These are phyloP conservation scores for Dryas iulia DNA, from an alignment of 1,140 invertebrate species.

Conservation along the genomic window DNA sequence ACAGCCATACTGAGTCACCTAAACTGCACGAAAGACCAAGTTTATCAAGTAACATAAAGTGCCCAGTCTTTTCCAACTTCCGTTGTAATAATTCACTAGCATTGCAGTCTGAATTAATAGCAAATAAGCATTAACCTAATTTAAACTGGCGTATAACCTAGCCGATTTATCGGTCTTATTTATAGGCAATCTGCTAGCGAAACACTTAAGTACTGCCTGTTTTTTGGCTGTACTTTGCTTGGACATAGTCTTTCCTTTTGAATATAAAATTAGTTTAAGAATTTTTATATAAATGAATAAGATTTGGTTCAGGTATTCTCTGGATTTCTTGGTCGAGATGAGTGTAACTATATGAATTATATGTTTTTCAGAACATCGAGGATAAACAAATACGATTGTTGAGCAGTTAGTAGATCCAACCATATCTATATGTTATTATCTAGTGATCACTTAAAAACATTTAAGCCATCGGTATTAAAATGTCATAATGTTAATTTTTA, in stretches of 20 bases:
- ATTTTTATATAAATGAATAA: not conserved
- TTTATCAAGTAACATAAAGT: constrained; percentile 33
- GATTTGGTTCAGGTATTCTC: not conserved
- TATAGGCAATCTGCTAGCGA: constrained; percentile 39
- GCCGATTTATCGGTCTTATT: constrained; percentile 40
- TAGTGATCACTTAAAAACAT: no score
- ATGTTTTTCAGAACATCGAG: no score
- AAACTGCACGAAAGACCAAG: constrained; percentile 10
- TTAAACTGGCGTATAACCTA: constrained; percentile 42
- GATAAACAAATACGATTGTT: no score
- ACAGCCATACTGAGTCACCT: not conserved
- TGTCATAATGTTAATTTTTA: no score
- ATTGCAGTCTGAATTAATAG: constrained; percentile 41
- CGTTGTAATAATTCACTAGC: constrained; percentile 28
- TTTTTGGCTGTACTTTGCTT: constrained; percentile 19
- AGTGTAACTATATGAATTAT: no score
- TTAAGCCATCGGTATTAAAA: no score
- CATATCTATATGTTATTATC: no score
- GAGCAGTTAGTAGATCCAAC: no score
- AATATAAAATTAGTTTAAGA: not conserved
- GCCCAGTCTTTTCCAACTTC: constrained; percentile 25
- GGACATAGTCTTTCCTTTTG: not conserved
- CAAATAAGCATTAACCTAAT: constrained; percentile 46
- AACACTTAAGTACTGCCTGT: constrained; percentile 34
- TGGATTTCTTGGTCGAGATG: not conserved